Evolutionary conservation across 2,888 invertebrate genomes (phyloP).

Genomic region (Tricholauxania praeusta): DNA sequence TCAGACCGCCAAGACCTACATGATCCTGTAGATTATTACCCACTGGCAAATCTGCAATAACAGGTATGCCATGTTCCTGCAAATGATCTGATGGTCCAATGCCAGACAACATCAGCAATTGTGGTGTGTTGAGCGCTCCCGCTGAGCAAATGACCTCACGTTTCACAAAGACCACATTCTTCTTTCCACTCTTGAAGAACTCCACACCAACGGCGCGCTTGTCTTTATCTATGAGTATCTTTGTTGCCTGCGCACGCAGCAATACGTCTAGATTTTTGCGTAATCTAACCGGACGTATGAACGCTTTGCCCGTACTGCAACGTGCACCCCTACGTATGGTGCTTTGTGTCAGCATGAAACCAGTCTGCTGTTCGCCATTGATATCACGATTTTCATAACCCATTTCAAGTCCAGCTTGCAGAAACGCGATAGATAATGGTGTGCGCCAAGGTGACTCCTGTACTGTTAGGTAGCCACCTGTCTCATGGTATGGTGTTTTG

Average conservation of each 20-base stretch:
- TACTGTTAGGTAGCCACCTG: slow-evolving; percentile 85
- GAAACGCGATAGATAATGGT: slow-evolving; percentile 83
- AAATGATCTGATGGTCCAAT: slow-evolving; percentile 85
- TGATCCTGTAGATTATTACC: slow-evolving; percentile 91
- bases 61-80: slow-evolving; percentile 77
- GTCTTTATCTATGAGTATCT: slow-evolving; percentile 78
- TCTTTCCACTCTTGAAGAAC: slow-evolving; percentile 76
- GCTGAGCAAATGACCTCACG: slow-evolving; percentile 88
- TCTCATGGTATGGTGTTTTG: slow-evolving; percentile 79
- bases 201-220: slow-evolving; percentile 83
- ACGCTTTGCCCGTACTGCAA: slow-evolving; percentile 90
- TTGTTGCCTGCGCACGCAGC: slow-evolving; percentile 80
- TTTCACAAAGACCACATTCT: slow-evolving; percentile 77
- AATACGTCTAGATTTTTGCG: slow-evolving; percentile 84
- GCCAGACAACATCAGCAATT: slow-evolving; percentile 91
- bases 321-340: slow-evolving; percentile 86
- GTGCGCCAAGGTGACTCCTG: slow-evolving; percentile 88
- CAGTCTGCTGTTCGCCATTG: slow-evolving; percentile 86
- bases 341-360: slow-evolving; percentile 88
- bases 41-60: slow-evolving; percentile 81
- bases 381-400: slow-evolving; percentile 86
- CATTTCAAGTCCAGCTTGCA: slow-evolving; percentile 84
- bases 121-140: slow-evolving; percentile 90
- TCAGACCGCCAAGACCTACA: slow-evolving; percentile 86
- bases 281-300: slow-evolving; percentile 83